Conservation (phyloP, 2,113 vertebrate species). For the Pavo muticus region DNA sequence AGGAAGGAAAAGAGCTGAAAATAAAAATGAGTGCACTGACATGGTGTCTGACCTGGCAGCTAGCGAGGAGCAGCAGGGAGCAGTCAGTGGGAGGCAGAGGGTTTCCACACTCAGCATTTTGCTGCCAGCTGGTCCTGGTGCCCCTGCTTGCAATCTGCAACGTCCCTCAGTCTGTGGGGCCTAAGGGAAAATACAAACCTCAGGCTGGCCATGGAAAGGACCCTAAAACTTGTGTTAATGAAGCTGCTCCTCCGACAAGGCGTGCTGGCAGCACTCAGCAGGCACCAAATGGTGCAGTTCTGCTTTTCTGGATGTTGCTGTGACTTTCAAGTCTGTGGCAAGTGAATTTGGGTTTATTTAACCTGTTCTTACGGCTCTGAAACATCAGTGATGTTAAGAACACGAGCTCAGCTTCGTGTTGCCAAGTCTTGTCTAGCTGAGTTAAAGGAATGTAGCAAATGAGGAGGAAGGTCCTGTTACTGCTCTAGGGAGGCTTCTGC, state of each 20-base stretch:
- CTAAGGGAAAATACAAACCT: neutral
- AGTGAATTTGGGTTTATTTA: neutral
- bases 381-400: neutral
- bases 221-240: neutral
- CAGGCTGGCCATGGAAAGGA: neutral
- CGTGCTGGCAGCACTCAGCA: neutral
- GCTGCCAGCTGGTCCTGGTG: neutral
- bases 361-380: neutral
- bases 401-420: neutral
- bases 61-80: neutral
- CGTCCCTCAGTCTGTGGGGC: neutral
- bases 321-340: neutral
- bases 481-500: neutral
- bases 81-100: fast-evolving
- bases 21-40: neutral
- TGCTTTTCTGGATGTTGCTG: neutral
- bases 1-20: neutral
- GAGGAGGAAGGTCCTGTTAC: neutral
- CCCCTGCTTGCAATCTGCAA: neutral
- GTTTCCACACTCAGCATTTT: neutral
- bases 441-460: neutral
- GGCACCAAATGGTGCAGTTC: neutral
- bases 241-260: neutral
- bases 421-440: neutral
- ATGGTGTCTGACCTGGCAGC: neutral